Conservation (phyloP, 1,140 invertebrate species). For the Uloborus diversus region DNA sequence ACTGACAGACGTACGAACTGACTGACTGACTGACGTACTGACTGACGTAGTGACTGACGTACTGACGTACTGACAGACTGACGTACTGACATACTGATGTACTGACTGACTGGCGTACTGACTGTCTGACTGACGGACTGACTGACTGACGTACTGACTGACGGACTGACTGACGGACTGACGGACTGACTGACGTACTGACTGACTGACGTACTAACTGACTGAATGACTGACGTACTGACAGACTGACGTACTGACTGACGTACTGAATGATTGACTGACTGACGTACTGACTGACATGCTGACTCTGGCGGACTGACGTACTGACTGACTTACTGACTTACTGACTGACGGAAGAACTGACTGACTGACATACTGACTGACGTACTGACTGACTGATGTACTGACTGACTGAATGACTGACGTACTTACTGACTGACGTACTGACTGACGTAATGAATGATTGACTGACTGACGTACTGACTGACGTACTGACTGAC, state of each 20-base stretch:
- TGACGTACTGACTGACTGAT: neutral
- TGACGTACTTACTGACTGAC: neutral
- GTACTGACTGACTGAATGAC: neutral
- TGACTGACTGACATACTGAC: neutral
- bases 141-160: neutral
- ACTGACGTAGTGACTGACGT: no score
- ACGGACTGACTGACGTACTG: neutral
- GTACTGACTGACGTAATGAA: neutral
- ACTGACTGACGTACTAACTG: neutral
- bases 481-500: neutral
- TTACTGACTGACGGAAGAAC: neutral
- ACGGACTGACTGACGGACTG: neutral
- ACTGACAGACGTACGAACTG: no score
- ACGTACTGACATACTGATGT: neutral
- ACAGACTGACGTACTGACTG: neutral
- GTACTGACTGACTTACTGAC: neutral
- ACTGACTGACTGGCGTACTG: neutral
- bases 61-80: no score
- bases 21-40: no score
- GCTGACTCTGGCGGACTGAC: neutral
- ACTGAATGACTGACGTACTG: no score
- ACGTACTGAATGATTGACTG: neutral
- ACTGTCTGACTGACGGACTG: neutral
- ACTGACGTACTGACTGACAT: neutral
- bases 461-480: neutral